Base-by-base conservation (phyloP, 35 echinoderm and acorn worm genomes). In the Chiridota heheva region DNA sequence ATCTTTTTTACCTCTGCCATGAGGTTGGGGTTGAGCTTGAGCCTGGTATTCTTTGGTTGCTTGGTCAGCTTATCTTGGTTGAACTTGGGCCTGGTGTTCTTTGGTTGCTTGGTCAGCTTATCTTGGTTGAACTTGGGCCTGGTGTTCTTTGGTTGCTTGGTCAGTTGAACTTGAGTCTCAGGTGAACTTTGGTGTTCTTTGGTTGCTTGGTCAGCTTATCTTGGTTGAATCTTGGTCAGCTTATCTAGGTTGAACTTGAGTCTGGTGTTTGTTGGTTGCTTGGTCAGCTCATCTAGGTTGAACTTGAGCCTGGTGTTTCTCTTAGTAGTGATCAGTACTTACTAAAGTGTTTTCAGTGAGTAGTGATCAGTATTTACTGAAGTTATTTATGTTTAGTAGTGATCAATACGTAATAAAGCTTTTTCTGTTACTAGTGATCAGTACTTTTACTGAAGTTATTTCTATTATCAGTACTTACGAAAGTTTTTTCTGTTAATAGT, bases 181-280 rank as follows among this genome's bases (percentile, higher is more conserved):
- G 65, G 65, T 69, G 65, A 27, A 69, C 31, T 35, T 30, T 30
- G 31, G 28, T 0, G 28, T 4, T 36, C 65, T 35, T 28, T 69
- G 4, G 20, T 69, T 39, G 29, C 29, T 30, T 69, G 22, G 2
- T 35, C 31, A 18, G 27, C 29, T 32, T 69, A n/a, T n/a, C n/a
- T 20, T 4, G 4, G 4, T 30, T 27, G 65, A 36, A 35, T 36
- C 27, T 69, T n/a, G n/a, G n/a, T 16, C 28, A 69, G 65, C 34
- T 69, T 69, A 18, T 16, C 65, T 20, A 69, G 29, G 27, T 69
- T 30, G 27, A 69, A 69, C 65, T 69, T 69, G 28, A 31, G 4
- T 39, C 65, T 36, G 10, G 65, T 7, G 16, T 35, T 20, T 4
- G 4, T 8, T 30, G 65, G 65, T 27, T 69, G 28, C 27, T 69